phyloP scores from a whole-genome alignment of 2,888 invertebrate species.

The Ferrisia virgata region DNA sequence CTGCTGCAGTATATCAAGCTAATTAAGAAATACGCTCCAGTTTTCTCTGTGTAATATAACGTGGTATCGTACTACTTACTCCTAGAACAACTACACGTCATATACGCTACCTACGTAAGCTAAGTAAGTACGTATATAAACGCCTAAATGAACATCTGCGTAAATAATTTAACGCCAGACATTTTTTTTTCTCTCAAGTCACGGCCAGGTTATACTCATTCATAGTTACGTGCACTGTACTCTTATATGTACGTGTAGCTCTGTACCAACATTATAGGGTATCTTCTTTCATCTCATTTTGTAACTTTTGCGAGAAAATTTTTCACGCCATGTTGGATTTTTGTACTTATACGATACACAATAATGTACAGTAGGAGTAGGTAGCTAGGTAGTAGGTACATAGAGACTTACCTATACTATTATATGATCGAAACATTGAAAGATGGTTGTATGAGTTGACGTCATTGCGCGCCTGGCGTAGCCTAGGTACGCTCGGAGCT shows the following conservation, averaged over 20 bases:
- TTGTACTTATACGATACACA: too few species aligned
- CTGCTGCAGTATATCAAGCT: background rate
- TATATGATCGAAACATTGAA: background rate
- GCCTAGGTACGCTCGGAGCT: background rate
- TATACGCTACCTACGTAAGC: too few species aligned
- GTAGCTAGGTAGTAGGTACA: too few species aligned
- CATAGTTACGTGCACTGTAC: too few species aligned
- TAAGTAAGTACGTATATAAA: background rate
- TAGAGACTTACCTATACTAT: background rate
- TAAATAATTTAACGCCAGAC: background rate
- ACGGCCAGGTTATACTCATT: background rate
- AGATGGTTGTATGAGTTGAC: background rate
- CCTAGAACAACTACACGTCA: too few species aligned
- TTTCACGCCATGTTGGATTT: background rate
- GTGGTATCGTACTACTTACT: background rate
- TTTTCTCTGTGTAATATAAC: background rate
- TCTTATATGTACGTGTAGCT: too few species aligned
- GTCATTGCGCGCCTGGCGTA: background rate
- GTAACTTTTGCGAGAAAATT: background rate
- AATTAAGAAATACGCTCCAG: conserved; percentile 14
- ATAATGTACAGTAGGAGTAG: too few species aligned
- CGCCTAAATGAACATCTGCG: background rate
- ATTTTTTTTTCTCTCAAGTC: background rate
- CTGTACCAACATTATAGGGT: too few species aligned
- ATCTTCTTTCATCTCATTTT: too few species aligned